Base-by-base conservation (phyloP, 2,888 invertebrate genomes). In the Nephrotoma guestfalica region DNA sequence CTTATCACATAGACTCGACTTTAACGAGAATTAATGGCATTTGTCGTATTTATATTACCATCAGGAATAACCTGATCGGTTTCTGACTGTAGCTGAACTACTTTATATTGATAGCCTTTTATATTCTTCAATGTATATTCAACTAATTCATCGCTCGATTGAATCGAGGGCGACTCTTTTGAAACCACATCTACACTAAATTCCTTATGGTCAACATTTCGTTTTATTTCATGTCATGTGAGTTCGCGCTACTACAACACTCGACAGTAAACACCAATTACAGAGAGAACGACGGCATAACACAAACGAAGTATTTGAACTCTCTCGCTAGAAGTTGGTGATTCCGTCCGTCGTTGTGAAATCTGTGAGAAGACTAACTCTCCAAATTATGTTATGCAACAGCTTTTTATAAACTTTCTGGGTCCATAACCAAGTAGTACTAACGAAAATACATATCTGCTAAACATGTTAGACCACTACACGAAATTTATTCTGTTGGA, bases 1-100 rank as follows among this genome's bases (percentile, higher is more conserved):
- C 86, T 86, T 57, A 86, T 86, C 40, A 86, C 86, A 86, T 57
- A 86, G 57, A 51, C 6, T 57, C 57, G 86, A 86, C 86, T 57
- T 86, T 42, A 57, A 57, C 47, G 13, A 40, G 40, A 45, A 45
- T 43, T 85, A 43, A 85, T 43, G 18, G 85, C 7, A 86, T 86
- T 86, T 57, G 86, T 57, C 57, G 86, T 15, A 51, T 51, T 86
- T 86, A 40, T n/a, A 86, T 86, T 86, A 43, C n/a, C 18, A 40
- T 18, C 40, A n/a, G 57, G 7, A 9, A n/a, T 30, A n/a, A 51
- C 13, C 41, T 40, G n/a, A 7, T 86, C 86, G 2, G 40, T 6
- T 7, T 57, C 86, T 15, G 41, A n/a, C 15, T 40, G 13, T 41
- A 86, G 1, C 9, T 51, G 51, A 57, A 86, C 40, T 7, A 86